Conservation (phyloP, 2,888 invertebrate species). For the Stenodema calcarata region DNA sequence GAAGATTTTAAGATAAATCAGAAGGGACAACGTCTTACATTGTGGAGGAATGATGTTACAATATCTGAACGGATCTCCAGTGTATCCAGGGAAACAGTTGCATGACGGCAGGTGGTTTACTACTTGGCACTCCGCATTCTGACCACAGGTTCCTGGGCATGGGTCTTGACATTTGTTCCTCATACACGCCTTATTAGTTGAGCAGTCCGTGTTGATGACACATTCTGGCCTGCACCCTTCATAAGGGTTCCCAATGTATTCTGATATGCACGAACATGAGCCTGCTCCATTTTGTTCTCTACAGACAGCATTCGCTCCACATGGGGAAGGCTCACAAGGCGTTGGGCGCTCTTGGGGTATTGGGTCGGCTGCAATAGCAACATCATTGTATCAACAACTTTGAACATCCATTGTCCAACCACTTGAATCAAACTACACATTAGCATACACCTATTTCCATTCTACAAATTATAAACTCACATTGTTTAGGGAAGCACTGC, state of each 20-base stretch:
- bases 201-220: constrained; percentile 70
- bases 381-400: not conserved
- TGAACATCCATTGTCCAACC: too few relatives aligned
- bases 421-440: too few relatives aligned
- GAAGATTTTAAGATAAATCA: not conserved
- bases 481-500: constrained; percentile 55
- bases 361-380: constrained; percentile 48
- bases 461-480: constrained; percentile 53
- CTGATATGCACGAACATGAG: constrained; percentile 74
- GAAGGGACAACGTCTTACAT: constrained; percentile 57
- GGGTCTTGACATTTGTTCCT: constrained; percentile 73
- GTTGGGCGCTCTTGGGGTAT: constrained; percentile 59
- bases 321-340: constrained; percentile 76
- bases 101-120: constrained; percentile 73
- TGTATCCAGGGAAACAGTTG: constrained; percentile 68
- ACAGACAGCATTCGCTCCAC: constrained; percentile 76
- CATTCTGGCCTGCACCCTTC: constrained; percentile 73
- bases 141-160: constrained; percentile 74
- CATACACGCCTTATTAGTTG: constrained; percentile 70
- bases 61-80: constrained; percentile 72
- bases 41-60: constrained; percentile 65
- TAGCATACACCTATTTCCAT: not conserved
- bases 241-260: constrained; percentile 77
- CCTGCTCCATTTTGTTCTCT: constrained; percentile 75
- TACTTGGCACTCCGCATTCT: constrained; percentile 71